Base-by-base conservation (phyloP, 2,888 invertebrate genomes). In the Pachydiplax longipennis region DNA sequence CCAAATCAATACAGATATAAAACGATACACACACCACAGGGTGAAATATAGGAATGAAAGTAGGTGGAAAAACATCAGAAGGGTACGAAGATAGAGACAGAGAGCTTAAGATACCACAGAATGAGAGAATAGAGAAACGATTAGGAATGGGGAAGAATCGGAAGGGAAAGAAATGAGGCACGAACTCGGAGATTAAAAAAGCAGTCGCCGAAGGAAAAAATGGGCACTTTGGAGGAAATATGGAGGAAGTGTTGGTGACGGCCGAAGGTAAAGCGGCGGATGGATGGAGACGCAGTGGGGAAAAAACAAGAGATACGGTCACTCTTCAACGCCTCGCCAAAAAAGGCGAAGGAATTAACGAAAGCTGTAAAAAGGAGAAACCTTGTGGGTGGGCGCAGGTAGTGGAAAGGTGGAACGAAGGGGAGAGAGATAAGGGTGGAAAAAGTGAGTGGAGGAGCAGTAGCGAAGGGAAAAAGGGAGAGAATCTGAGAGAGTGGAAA, bases 291-390 rank as follows among this genome's bases (percentile, higher is more conserved):
- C 13, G 61, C 31, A 18, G 81, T 40, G 40, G 40, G 40, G n/a
- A 81, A 81, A 83, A 65, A 65, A 65, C 61, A 37, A 87, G 87
- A 87, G 61, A 61, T 87, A 87, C 87, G 87, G 61, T 87, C 87
- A 87, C 87, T 87, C 65, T 87, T 87, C 87, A 87, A 87, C 87
- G 61, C 87, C 87, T 87, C 37, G 87, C 87, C 87, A 87, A 87
- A 87, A 87, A 87, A 87, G 87, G 87, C 65, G 87, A 87, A 61
- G 87, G 87, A 87, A 87, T 87, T 87, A 87, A 87, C 87, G 87
- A 87, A 87, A 87, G 87, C 87, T 65, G 87, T 87, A 87, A 87
- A 87, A 87, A 73, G n/a, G 83, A n/a, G 87, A 53, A 65, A 87
- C 87, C 61, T n/a, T 58, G 87, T 87, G 87, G 87, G 87, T 65